Evolutionary conservation across 2,888 invertebrate genomes (phyloP).

Genomic region (Chaitophorus viminalis): DNA sequence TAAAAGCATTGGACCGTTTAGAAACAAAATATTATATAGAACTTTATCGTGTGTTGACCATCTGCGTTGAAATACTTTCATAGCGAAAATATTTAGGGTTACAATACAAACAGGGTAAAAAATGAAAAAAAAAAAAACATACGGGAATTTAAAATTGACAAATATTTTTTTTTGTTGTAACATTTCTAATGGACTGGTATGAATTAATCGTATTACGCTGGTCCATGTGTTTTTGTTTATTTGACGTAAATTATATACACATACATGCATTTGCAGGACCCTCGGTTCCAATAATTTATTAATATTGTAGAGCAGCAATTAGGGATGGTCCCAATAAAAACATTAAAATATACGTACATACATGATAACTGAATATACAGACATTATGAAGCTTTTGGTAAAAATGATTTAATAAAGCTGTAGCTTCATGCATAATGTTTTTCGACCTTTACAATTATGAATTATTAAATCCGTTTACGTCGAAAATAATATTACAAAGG

Average conservation of each 20-base stretch:
- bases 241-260: slow-evolving; percentile 46
- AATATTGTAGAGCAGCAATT: slow-evolving; percentile 48
- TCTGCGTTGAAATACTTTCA: slow-evolving; percentile 45
- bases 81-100: slow-evolving; percentile 54
- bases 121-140: slow-evolving; percentile 32
- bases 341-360: neutral
- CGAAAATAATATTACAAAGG: neutral
- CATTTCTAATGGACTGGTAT: slow-evolving; percentile 48
- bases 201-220: slow-evolving; percentile 56
- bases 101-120: slow-evolving; percentile 31
- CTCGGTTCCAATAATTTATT: slow-evolving; percentile 45
- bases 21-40: slow-evolving; percentile 32
- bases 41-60: slow-evolving; percentile 37
- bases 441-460: neutral
- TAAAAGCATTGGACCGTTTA: slow-evolving; percentile 40
- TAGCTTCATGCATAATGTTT: neutral
- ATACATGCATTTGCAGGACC: slow-evolving; percentile 15
- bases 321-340: slow-evolving; percentile 36
- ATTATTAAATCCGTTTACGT: slow-evolving; percentile 3
- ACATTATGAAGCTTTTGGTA: slow-evolving; percentile 1
- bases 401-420: neutral
- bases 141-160: slow-evolving; percentile 48
- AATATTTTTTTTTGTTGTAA: slow-evolving; percentile 43
- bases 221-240: slow-evolving; percentile 57
- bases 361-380: neutral